Percentiles rank a stretch among this genome's conserved stretches.
phyloP scores from a whole-genome alignment of 2,888 invertebrate species.

The Malachius bipustulatus region DNA sequence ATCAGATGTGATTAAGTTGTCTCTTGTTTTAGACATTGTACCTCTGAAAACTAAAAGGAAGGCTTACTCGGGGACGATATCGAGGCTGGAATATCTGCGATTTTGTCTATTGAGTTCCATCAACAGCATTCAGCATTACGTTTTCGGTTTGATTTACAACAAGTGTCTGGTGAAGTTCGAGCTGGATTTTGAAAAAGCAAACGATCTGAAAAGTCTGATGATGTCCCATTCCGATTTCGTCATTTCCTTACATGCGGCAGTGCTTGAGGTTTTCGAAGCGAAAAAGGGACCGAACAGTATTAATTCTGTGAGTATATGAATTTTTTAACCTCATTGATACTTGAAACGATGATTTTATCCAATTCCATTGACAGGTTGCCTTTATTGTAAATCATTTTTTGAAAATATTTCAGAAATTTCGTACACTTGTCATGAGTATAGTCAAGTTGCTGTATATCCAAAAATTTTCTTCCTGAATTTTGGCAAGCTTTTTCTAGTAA shows the following conservation, averaged over 20 bases:
- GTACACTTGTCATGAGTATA: too few species aligned
- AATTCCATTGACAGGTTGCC: too few species aligned
- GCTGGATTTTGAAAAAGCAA: constrained; percentile 29
- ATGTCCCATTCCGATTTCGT: constrained; percentile 30
- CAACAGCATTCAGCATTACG: constrained; percentile 32
- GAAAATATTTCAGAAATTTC: too few species aligned
- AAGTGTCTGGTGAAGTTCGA: constrained; percentile 27
- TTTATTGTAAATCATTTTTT: too few species aligned
- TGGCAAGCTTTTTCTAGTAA: too few species aligned
- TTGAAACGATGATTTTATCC: too few species aligned
- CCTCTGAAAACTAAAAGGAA: constrained; percentile 15
- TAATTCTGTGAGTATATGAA: background rate
- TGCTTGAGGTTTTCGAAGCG: constrained; percentile 11
- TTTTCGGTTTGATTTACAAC: constrained; percentile 29
- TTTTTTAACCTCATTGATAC: too few species aligned
- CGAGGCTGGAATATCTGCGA: constrained; percentile 25
- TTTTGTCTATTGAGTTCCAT: constrained; percentile 30
- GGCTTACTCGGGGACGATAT: constrained; percentile 9
- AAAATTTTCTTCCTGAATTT: too few species aligned
- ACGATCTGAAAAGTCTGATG: constrained; percentile 29
- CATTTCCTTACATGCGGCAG: constrained; percentile 21
- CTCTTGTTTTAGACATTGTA: constrained; percentile 24
- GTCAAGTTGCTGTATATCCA: too few species aligned
- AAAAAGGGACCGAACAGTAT: background rate
- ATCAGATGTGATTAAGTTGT: background rate